A percentile compares a stretch with the other conserved stretches of the same genome.
Conservation (phyloP, 2,888 invertebrate genomes). For the Apoda limacodes region DNA sequence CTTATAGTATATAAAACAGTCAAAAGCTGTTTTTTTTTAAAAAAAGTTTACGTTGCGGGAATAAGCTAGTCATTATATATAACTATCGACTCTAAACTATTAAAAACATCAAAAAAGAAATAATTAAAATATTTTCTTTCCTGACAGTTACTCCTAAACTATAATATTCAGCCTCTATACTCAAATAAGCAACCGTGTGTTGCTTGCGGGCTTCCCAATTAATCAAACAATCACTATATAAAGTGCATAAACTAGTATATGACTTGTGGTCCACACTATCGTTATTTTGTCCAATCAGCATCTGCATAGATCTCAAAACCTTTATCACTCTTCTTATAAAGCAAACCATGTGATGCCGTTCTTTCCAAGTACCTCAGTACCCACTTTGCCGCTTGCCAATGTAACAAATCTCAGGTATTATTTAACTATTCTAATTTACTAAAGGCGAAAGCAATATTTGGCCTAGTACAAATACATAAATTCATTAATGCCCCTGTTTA, state of each 20-base stretch:
- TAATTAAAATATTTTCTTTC: too few relatives aligned
- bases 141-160: too few relatives aligned
- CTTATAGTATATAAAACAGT: too few relatives aligned
- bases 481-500: too few relatives aligned
- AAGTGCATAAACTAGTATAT: constrained; percentile 1
- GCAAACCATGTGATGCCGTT: constrained; percentile 2
- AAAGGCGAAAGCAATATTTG: constrained; percentile 2
- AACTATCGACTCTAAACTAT: too few relatives aligned
- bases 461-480: constrained; percentile 1
- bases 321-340: constrained; percentile 2
- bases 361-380: constrained; percentile 1
- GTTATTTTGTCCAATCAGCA: constrained; percentile 5
- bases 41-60: too few relatives aligned
- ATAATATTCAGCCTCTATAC: too few relatives aligned
- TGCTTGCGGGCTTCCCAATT: constrained; percentile 4
- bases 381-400: constrained; percentile 4
- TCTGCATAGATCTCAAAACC: constrained; percentile 2
- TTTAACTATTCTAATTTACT: constrained; percentile 3
- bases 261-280: constrained; percentile 1
- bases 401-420: constrained; percentile 1
- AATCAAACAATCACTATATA: constrained; percentile 2
- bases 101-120: too few relatives aligned
- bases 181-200: too few relatives aligned
- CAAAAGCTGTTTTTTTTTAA: too few relatives aligned
- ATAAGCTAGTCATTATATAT: too few relatives aligned